phyloP scores from a whole-genome alignment of 2,113 vertebrate species.

The Passer montanus region DNA sequence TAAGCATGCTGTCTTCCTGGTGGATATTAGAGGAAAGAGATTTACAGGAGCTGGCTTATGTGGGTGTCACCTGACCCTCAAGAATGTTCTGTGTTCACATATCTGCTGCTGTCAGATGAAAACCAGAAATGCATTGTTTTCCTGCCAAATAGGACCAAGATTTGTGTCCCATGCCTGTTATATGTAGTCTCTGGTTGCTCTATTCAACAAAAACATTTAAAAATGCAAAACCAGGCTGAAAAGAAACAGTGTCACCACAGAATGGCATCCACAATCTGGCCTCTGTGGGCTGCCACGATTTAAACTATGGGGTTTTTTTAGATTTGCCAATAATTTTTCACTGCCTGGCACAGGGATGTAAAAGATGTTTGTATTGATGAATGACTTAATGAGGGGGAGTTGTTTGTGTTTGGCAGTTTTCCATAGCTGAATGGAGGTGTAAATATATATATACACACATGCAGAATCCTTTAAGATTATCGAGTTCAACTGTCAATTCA shows the following conservation, averaged over 20 bases:
- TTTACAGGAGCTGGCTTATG: not conserved
- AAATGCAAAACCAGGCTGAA: not conserved
- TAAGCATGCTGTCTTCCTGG: not conserved
- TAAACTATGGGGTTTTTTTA: not conserved
- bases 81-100: not conserved
- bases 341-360: not conserved
- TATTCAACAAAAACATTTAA: not conserved
- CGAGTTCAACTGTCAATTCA: not conserved
- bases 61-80: not conserved
- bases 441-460: not conserved
- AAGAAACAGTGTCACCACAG: not conserved
- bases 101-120: not conserved
- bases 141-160: not conserved
- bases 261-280: not conserved
- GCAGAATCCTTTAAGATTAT: not conserved
- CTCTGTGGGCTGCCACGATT: not conserved
- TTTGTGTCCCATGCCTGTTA: not conserved
- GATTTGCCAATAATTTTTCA: not conserved
- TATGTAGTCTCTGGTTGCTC: not conserved
- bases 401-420: not conserved
- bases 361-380: not conserved
- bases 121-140: not conserved
- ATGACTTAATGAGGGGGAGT: not conserved
- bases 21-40: not conserved
- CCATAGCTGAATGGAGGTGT: not conserved